Evolutionary conservation across 2,797 vertebrate genomes (phyloP), one percentile per base, ranked within the genome.

Genomic region (Anniella stebbinsi): DNA sequence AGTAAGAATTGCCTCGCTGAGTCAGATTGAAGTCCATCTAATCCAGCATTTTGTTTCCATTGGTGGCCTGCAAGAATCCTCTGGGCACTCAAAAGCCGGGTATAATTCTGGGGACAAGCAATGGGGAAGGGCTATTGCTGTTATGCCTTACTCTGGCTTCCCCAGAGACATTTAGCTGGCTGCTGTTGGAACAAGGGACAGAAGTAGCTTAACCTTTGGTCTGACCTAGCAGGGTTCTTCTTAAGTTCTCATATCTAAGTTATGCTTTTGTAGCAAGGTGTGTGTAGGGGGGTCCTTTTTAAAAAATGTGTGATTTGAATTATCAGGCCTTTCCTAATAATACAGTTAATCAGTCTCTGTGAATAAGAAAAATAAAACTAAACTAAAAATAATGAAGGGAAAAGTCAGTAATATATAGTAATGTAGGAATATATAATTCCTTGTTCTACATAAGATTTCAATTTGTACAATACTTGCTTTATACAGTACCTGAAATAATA

Each of bases 401-500:
- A 91, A 94, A 84, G 45, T 88, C 69, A n/a, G 51, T 91, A 83
- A 88, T 0, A 89, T 86, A 21, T 54, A 38, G 54, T 90, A 23
- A 67, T 84, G 25, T 84, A 84, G 28, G 72, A 84, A 84, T 48
- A 51, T 73, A 80, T 76, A 90, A 91, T 84, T 60, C 91, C 57
- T 92, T 80, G 85, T 83, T 91, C 80, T 70, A 48, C 60, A 67
- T 73, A 67, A 67, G 57, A 92, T 91, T 75, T 86, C 88, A 88
- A 90, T 36, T 80, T 1, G 10, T 15, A 73, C 83, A n/a, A 82
- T 76, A 78, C 87, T 87, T 90, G 13, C 30, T 91, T 89, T 81
- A 81, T 10, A 81, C 63, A 77, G 92, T 69, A 94, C 93, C 88
- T 87, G 15, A 76, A 92, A 45, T 54, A 78, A 89, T 91, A 93